Conservation (phyloP, 2,113 vertebrate species). For the Sarotherodon lohbergeri region DNA sequence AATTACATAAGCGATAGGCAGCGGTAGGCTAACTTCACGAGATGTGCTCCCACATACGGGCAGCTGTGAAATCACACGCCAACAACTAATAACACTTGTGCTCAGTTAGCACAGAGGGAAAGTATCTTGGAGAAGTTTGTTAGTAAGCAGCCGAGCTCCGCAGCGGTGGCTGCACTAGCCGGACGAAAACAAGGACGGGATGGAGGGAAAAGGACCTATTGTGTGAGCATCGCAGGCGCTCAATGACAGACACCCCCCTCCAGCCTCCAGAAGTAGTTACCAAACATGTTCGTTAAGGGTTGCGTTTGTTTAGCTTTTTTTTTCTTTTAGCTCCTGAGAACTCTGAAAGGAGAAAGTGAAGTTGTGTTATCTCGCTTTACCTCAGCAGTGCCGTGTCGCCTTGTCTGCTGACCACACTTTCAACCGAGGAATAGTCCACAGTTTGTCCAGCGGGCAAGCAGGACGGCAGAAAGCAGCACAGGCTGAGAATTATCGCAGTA, state of each 20-base stretch:
- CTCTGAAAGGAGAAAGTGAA: slow-evolving; percentile 46
- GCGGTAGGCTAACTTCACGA: background rate
- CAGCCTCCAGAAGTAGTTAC: background rate
- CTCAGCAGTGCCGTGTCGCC: slow-evolving; percentile 95
- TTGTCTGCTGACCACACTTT: slow-evolving; percentile 92
- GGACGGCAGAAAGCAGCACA: slow-evolving; percentile 89
- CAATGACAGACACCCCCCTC: background rate
- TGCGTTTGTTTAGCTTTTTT: background rate
- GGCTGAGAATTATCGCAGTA: slow-evolving; percentile 85
- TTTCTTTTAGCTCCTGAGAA: background rate
- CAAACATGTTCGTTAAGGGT: background rate
- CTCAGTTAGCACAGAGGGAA: background rate
- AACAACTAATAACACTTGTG: too few species aligned
- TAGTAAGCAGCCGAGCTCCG: background rate
- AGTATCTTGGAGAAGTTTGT: slow-evolving; percentile 36
- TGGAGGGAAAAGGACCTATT: slow-evolving; percentile 55
- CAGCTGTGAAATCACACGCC: background rate
- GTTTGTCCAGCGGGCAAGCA: slow-evolving; percentile 90
- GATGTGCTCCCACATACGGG: background rate
- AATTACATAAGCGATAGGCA: background rate
- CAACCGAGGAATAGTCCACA: slow-evolving; percentile 88
- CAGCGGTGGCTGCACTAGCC: background rate
- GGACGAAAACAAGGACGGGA: slow-evolving; percentile 20
- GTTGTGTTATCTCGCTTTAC: slow-evolving; percentile 73
- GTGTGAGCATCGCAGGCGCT: background rate